Evolutionary conservation across 2,888 invertebrate genomes (phyloP).

Genomic region (Eustalomyia histrio): DNA sequence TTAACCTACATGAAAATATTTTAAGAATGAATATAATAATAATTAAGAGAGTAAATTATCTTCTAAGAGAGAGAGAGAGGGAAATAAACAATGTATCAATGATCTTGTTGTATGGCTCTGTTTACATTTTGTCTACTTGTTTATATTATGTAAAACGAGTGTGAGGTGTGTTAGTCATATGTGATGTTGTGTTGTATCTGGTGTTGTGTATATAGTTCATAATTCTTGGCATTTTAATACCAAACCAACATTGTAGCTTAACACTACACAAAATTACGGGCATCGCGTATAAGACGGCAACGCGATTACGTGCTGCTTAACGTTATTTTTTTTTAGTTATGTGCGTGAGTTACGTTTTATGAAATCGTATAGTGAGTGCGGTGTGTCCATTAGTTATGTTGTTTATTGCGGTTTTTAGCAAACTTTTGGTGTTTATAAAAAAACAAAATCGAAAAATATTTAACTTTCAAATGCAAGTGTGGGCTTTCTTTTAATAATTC

Average conservation of each 20-base stretch:
- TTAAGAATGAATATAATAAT: slow-evolving; percentile 3
- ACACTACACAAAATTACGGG: slow-evolving; percentile 51
- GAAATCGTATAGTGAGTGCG: no score
- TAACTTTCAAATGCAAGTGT: slow-evolving; percentile 60
- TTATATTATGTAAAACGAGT: not conserved
- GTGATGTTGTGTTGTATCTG: slow-evolving; percentile 44
- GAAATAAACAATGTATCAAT: slow-evolving; percentile 4
- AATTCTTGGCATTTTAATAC: slow-evolving; percentile 58
- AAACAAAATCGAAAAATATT: not conserved
- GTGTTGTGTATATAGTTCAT: slow-evolving; percentile 42
- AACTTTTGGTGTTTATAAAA: slow-evolving; percentile 15
- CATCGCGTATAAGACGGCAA: slow-evolving; percentile 16
- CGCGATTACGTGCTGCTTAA: slow-evolving; percentile 7
- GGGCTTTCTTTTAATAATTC: slow-evolving; percentile 59
- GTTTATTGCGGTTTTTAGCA: slow-evolving; percentile 26
- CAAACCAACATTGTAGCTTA: slow-evolving; percentile 63
- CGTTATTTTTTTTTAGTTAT: slow-evolving; percentile 7
- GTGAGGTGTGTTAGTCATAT: slow-evolving; percentile 32
- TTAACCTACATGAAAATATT: slow-evolving; percentile 40
- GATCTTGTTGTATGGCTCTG: slow-evolving; percentile 51
- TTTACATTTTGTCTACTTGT: slow-evolving; percentile 44
- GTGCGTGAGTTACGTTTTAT: slow-evolving; percentile 27
- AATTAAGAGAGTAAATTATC: slow-evolving; percentile 23
- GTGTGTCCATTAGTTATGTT: not conserved
- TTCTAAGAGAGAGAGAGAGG: slow-evolving; percentile 3